Evolutionary conservation across 2,113 vertebrate genomes (phyloP).

Genomic region (Neolamprologus toae): DNA sequence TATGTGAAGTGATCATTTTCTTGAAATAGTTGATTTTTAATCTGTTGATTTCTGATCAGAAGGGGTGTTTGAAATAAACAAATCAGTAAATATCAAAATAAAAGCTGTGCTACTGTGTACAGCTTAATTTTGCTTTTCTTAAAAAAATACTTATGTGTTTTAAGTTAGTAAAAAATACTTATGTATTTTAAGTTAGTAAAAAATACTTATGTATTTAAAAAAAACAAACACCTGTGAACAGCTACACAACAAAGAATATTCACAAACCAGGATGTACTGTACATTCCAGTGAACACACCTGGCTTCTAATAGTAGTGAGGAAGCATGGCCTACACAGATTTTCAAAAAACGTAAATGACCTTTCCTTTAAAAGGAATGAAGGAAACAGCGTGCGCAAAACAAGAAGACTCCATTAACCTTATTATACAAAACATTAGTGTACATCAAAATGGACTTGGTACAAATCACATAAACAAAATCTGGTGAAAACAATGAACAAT

Average conservation of each 20-base stretch:
- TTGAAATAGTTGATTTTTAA: neutral
- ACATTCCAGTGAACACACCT: neutral
- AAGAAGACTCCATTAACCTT: neutral
- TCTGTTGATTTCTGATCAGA: neutral
- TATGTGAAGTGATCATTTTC: neutral
- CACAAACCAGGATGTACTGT: neutral
- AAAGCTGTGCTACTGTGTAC: neutral
- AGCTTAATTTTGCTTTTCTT: neutral
- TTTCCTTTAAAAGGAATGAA: neutral
- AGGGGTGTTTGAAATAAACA: neutral
- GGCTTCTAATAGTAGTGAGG: neutral
- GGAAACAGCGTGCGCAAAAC: neutral
- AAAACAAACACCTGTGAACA: neutral
- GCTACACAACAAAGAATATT: neutral
- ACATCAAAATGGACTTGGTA: neutral
- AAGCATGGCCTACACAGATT: neutral
- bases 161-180: neutral
- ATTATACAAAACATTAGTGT: neutral
- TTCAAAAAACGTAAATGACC: neutral
- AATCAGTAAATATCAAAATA: neutral
- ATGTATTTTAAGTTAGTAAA: neutral
- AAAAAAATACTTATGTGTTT: neutral
- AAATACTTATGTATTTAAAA: neutral
- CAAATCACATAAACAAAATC: neutral
- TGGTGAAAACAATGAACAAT: neutral